Evolutionary conservation across 2,888 invertebrate genomes (phyloP), one percentile per base, ranked within the genome.

Genomic region (Octonoba sinensis): DNA sequence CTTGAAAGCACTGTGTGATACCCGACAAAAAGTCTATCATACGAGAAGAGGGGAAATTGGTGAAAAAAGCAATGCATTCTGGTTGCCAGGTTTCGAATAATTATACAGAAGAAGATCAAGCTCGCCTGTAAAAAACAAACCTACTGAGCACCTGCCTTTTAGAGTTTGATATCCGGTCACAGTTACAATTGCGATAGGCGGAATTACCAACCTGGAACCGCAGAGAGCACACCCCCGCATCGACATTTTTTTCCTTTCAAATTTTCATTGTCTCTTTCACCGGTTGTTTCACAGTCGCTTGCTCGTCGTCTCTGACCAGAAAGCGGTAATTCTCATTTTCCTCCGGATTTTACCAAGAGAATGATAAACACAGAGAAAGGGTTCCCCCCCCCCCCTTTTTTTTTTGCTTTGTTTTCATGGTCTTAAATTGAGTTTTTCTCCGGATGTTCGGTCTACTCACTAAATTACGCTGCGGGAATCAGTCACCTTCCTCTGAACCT

Each of bases 171-270:
- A 73, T 79, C 79, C 79, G 79, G 73, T 64, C 60, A 49, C 36
- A 15, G 65, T 22, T 56, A 81, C 79, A 81, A 81, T 79, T 72
- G 64, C 49, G 18, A 24, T 36, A 64, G 77, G 71, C 71, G 79
- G 79, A 81, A 67, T 74, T 73, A 74, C 73, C 72, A 81, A 81
- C 72, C 79, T 81, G 79, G 79, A 81, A 81, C 79, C 79, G 64
- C 67, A 81, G 79, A 67, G 73, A 67, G 27, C 67, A 73, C 75
- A 75, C 65, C 78, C 67, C 66, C 72, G 67, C 66, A 1, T 49
- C 49, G 56, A 47, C 24, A 51, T 69, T 57, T 59, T 67, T 76
- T 67, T 62, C 27, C 67, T 46, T 64, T 66, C 69, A 69, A 81
- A 73, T 73, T 74, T 73, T 79, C 79, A 73, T 73, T 79, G 73